These are phyloP conservation scores for Drosophila recens DNA, from an alignment of 2,888 invertebrate species.

Conservation along the genomic window DNA sequence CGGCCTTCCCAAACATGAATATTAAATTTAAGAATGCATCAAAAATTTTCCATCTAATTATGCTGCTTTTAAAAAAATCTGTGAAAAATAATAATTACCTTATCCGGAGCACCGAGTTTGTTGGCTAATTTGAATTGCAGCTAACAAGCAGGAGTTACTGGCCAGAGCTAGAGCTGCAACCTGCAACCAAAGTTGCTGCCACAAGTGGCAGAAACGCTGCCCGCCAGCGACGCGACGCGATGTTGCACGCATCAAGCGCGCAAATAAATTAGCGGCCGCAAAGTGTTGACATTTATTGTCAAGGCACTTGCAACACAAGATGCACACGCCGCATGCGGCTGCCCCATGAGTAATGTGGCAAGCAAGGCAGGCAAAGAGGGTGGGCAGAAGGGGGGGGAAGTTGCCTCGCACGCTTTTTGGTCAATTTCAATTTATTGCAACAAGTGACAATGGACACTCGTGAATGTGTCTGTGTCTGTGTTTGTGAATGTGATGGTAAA, in stretches of 20 bases:
- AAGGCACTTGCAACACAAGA: slow-evolving; percentile 56
- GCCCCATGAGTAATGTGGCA: slow-evolving; percentile 47
- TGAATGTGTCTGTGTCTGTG: slow-evolving; percentile 36
- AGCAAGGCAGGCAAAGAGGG: neutral
- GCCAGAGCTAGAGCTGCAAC: no score
- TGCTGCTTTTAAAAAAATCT: no score
- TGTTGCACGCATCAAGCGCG: slow-evolving; percentile 61
- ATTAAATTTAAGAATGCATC: no score
- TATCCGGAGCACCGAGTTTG: no score
- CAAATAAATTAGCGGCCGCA: slow-evolving; percentile 81
- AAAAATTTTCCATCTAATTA: no score
- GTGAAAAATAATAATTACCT: no score
- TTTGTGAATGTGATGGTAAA: slow-evolving; percentile 19
- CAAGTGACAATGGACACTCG: slow-evolving; percentile 72
- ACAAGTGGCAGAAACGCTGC: slow-evolving; percentile 20
- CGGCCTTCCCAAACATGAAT: no score
- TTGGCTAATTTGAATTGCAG: no score
- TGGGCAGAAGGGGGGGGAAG: slow-evolving; percentile 7
- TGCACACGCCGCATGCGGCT: slow-evolving; percentile 57
- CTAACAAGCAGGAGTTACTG: no score
- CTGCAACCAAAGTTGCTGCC: no score
- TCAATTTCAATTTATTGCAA: slow-evolving; percentile 78
- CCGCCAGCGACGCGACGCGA: slow-evolving; percentile 54
- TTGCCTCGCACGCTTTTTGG: slow-evolving; percentile 73
- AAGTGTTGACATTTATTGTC: slow-evolving; percentile 83